Evolutionary conservation across 2,113 vertebrate genomes (phyloP), one percentile per base, ranked within the genome.

Genomic region (Pseudois nayaur): DNA sequence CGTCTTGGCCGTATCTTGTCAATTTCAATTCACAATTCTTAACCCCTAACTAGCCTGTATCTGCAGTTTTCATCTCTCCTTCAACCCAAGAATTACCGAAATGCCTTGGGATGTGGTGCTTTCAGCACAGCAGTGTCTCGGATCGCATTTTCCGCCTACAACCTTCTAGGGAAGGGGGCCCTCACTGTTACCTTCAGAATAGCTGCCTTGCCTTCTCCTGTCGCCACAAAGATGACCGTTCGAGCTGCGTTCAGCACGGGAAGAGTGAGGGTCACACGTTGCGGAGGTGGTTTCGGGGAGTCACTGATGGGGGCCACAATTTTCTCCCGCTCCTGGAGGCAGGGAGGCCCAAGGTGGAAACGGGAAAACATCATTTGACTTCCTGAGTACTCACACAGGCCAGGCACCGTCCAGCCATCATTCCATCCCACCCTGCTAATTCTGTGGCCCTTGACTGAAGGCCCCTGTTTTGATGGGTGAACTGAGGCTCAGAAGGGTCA

Each of bases 281-380:
- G 98, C 0, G 99, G 98, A 0, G 99, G 99, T 0, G 99, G 99
- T 98, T 99, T 99, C 0, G 99, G 99, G 15, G 99, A 99, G 98
- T 99, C 99, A 0, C 98, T 99, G 92, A 99, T 99, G 3, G 99
- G 99, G 8, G 99, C 99, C 57, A 99, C 99, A 0, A 99, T 99
- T 96, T 98, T 99, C 97, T 99, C 98, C 4, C 96, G 99, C 98
- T 99, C 99, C 99, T 99, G 23, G 57, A 57, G 12, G 45, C 67
- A 6, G 8, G 21, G 13, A 5, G 21, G 54, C 13, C 5, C 1
- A 3, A 45, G 43, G 2, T 1, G 0, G 21, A 82, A 15, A 43
- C 45, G 83, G 27, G 40, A 43, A 27, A 25, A 10, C 0, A 6
- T 15, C 55, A 36, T 12, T 43, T 33, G 1, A 6, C 10, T 57